Base-by-base conservation (phyloP, 2,797 vertebrate species). In the Hyperoplus immaculatus region DNA sequence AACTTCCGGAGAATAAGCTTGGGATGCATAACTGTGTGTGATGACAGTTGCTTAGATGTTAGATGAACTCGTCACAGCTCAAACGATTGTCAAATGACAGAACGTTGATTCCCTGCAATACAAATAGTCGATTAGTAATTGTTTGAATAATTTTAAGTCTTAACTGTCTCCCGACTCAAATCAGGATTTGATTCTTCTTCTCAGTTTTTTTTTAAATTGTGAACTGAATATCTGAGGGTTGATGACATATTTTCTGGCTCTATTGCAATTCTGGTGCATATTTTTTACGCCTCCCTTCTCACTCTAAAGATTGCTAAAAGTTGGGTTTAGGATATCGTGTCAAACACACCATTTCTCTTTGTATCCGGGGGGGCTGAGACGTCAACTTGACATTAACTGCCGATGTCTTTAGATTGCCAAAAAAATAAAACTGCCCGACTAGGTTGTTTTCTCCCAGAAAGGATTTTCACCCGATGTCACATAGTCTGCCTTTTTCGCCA, bases 301-400 rank as follows among this genome's bases (percentile, higher is more conserved):
- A 16, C 60, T 36, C 13, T 54, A 50, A 21, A 14, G 43, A 38
- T 29, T 66, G 36, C 15, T 53, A 15, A 57, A 29, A 29, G 29
- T 29, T 46, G 3, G 0, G 36, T 69, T 69, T 16, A 57, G 69
- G 66, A 29, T 16, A 14, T n/a, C 6, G 39, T 60, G 51, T 73
- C 21, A 65, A 78, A 77, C 49, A 69, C 13, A 21, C n/a, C 2
- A 3, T 55, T 12, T 8, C 51, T 55, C 54, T 80, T 62, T 82
- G 67, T 54, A 71, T 69, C 16, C 10, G 11, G 54, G 29, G 21
- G 6, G 8, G 18, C 66, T 8, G 45, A 56, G 50, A 75, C 80
- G 41, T 66, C 54, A 45, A 42, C 74, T 54, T 62, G 76, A 87
- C 73, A 82, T 84, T 72, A 75, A 69, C 72, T 4, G 55, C 56